Base-by-base conservation (phyloP, 2,888 invertebrate genomes). In the Sympetrum striolatum region DNA sequence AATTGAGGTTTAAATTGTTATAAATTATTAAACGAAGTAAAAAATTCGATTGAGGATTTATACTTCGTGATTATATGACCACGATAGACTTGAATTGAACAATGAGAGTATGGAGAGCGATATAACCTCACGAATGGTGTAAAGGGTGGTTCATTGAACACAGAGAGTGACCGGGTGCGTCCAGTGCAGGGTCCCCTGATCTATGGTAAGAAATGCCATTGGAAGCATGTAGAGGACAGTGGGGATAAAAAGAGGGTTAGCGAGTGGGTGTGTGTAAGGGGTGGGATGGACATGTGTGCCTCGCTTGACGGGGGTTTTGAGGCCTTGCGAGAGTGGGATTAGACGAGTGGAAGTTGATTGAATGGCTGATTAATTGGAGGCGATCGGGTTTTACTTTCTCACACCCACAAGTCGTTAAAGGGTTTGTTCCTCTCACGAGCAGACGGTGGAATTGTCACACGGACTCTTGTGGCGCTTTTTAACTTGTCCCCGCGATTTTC, bases 321-420 rank as follows among this genome's bases (percentile, higher is more conserved):
- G 81, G 44, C 53, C n/a, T 25, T 48, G 81, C 15, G 81, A 81
- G 80, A 15, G 80, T 37, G 18, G 31, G 82, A 58, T 31, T 58
- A 82, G 25, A 58, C 58, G 58, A 58, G 82, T 82, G 82, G 82
- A 82, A 82, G 82, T 58, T 82, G 82, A 82, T 82, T 82, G 82
- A 82, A 82, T 18, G 82, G 53, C 35, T 35, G 82, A 82, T 82
- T 82, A 58, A 82, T 82, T 35, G 53, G 35, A 82, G 82, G 82
- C 82, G 82, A 82, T 82, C 58, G 82, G 35, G 82, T 82, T 58
- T 82, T 82, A 82, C 82, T 82, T 82, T 82, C 58, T 82, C 82
- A 82, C 82, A 82, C 82, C 82, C 82, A 58, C 82, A 82, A 53
- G 53, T 82, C 82, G 82, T 58, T 58, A 58, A 44, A 58, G 80